phyloP scores from a whole-genome alignment of 2,113 vertebrate species.

The Sula dactylatra region DNA sequence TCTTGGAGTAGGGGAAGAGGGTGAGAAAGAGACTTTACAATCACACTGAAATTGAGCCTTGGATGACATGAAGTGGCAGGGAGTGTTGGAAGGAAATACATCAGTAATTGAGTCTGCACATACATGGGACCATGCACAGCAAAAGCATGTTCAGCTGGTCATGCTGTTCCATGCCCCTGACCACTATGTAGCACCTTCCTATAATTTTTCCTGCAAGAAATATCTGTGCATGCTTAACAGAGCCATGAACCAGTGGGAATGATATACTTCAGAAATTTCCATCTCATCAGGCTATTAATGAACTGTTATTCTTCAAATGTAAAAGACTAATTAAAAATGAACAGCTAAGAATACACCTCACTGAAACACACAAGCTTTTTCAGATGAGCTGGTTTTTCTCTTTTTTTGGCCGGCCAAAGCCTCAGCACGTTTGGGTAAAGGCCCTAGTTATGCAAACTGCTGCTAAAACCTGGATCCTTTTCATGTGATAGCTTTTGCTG shows the following conservation, averaged over 20 bases:
- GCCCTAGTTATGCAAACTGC: background rate
- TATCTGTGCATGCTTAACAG: background rate
- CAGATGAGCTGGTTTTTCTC: background rate
- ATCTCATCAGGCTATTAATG: background rate
- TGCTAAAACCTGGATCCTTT: background rate
- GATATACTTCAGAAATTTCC: background rate
- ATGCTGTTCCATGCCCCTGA: rapidly evolving
- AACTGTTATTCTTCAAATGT: background rate
- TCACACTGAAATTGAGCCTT: background rate
- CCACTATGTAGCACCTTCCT: background rate
- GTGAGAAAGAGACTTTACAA: background rate
- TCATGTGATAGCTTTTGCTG: background rate
- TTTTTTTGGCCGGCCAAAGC: background rate
- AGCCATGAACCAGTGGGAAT: background rate
- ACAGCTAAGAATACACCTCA: background rate
- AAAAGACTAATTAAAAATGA: background rate
- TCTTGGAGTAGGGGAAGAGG: rapidly evolving
- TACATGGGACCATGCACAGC: background rate
- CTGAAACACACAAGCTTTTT: background rate
- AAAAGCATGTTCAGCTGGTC: background rate
- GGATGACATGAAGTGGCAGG: background rate
- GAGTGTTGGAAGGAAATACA: background rate
- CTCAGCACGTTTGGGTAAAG: background rate
- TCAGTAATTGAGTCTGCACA: background rate
- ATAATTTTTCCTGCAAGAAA: background rate